Conservation (phyloP, 2,888 invertebrate genomes). For the Deroplatys truncata region DNA sequence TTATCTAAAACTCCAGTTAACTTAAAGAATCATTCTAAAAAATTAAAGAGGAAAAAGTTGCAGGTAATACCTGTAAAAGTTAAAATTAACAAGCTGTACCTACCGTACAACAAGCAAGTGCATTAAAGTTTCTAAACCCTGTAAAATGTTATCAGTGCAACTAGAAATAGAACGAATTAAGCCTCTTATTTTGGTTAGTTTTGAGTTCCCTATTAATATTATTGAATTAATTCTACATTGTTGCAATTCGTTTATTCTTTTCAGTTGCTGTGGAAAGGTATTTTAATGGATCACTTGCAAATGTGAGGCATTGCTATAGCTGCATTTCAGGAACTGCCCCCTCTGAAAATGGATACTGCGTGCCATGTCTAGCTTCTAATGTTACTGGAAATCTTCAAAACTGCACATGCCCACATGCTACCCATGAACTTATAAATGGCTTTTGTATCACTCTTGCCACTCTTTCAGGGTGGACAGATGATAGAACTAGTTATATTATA, state of each 20-base stretch:
- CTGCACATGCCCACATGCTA: slow-evolving; percentile 41
- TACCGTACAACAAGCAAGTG: too few relatives aligned
- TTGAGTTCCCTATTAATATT: not conserved
- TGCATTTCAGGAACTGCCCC: slow-evolving; percentile 45
- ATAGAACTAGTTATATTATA: slow-evolving; percentile 40
- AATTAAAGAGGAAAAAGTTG: too few relatives aligned
- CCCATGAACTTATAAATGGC: slow-evolving; percentile 40
- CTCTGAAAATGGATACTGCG: slow-evolving; percentile 42
- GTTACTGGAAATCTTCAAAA: slow-evolving; percentile 33
- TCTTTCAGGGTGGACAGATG: slow-evolving; percentile 40
- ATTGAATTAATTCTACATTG: slow-evolving; percentile 3
- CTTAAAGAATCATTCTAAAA: too few relatives aligned
- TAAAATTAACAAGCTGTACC: too few relatives aligned
- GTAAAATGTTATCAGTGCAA: too few relatives aligned
- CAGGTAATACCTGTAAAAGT: too few relatives aligned
- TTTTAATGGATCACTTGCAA: slow-evolving; percentile 40
- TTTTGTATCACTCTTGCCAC: slow-evolving; percentile 41
- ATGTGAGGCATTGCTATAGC: slow-evolving; percentile 41
- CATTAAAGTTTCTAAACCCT: too few relatives aligned
- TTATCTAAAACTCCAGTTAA: too few relatives aligned
- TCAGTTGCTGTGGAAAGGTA: slow-evolving; percentile 43
- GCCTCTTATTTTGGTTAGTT: too few relatives aligned
- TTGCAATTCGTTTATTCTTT: slow-evolving; percentile 22
- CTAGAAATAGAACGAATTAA: too few relatives aligned
- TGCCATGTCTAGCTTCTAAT: slow-evolving; percentile 40